Percentiles rank a stretch among this genome's conserved stretches.
Evolutionary conservation across 37 sponge, comb jelly and placozoan genomes (phyloP).

Genomic region (Halichondria panicea): DNA sequence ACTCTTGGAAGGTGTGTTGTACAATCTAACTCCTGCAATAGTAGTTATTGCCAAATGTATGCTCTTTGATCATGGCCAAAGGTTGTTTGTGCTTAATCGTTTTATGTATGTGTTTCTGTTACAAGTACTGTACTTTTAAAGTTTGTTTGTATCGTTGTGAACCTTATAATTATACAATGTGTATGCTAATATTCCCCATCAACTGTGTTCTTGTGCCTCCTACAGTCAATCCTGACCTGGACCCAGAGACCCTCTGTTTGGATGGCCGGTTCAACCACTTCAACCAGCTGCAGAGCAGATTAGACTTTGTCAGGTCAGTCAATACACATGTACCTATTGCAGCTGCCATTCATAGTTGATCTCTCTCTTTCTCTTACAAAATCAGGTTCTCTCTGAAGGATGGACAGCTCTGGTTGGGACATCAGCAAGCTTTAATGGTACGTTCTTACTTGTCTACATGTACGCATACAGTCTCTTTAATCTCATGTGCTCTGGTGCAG

Average conservation of each 20-base stretch:
- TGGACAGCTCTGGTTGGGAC: conserved; percentile 85
- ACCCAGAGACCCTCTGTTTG: conserved; percentile 62
- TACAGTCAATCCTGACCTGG: conserved; percentile 25
- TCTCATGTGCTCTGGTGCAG: conserved; percentile 4
- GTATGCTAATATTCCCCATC: too few relatives aligned
- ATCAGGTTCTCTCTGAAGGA: conserved; percentile 82
- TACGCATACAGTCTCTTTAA: neutral
- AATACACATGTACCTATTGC: neutral
- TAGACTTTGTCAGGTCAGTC: conserved; percentile 69
- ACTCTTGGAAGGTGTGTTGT: conserved; percentile 44
- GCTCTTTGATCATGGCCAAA: neutral
- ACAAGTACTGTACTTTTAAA: too few relatives aligned
- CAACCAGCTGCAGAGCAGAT: conserved; percentile 60
- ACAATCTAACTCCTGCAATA: neutral
- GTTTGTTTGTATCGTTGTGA: neutral
- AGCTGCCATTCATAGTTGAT: neutral
- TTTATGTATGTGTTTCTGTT: too few relatives aligned
- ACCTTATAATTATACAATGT: too few relatives aligned
- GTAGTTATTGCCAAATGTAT: neutral
- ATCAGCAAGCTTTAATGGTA: conserved; percentile 72
- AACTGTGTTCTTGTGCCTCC: too few relatives aligned
- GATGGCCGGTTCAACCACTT: conserved; percentile 70
- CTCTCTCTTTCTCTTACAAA: neutral
- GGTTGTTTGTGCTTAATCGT: neutral
- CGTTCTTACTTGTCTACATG: conserved; percentile 4